A percentile compares a stretch with the other conserved stretches of the same genome.
These are phyloP conservation scores for Lasioglossum leucozonium DNA, from an alignment of 2,888 invertebrate species.

Conservation along the genomic window DNA sequence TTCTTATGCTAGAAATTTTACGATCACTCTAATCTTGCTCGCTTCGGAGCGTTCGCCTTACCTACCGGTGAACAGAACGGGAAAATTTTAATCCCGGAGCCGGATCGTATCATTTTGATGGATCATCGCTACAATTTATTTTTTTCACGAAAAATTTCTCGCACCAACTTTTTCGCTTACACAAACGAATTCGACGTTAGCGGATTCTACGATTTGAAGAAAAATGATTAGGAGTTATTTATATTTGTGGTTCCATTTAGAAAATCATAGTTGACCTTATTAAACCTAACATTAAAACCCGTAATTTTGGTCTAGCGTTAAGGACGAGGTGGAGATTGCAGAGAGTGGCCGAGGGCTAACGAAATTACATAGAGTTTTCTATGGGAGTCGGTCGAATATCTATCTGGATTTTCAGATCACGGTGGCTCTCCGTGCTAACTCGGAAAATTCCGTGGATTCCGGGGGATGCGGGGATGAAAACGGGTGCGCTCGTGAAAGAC, in stretches of 20 bases:
- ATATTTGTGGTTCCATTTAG: no score
- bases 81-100: not conserved
- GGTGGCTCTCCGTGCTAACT: slow-evolving; percentile 71
- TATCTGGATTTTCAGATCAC: slow-evolving; percentile 75
- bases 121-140: not conserved
- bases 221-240: no score
- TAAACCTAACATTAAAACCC: no score
- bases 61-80: not conserved
- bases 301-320: no score
- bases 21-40: slow-evolving; percentile 53
- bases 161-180: not conserved
- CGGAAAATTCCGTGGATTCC: slow-evolving; percentile 79
- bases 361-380: slow-evolving; percentile 68
- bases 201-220: not conserved
- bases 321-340: not conserved
- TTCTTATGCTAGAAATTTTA: slow-evolving; percentile 73
- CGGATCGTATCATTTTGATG: not conserved
- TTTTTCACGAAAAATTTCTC: not conserved
- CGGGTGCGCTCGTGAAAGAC: slow-evolving; percentile 44
- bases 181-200: not conserved
- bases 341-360: not conserved
- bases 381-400: slow-evolving; percentile 65
- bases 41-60: not conserved
- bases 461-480: not conserved
- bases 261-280: no score